These are phyloP conservation scores for Anthoscopus minutus DNA, from an alignment of 2,113 vertebrate genomes.

Conservation along the genomic window DNA sequence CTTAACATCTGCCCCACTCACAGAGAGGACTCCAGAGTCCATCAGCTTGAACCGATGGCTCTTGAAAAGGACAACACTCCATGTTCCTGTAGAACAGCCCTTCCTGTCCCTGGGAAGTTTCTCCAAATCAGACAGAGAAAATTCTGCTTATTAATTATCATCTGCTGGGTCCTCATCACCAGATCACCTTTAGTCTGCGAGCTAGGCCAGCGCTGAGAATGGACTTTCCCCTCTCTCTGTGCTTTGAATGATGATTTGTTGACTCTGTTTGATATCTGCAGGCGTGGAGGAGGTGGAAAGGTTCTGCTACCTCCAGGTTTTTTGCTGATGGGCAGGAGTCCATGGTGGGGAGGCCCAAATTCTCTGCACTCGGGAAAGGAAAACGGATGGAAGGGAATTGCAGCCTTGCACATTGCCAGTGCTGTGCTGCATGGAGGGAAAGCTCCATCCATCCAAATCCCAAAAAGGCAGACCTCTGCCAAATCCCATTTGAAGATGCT, in stretches of 20 bases:
- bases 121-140: background rate
- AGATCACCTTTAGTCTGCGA: background rate
- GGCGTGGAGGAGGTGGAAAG: background rate
- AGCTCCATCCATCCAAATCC: background rate
- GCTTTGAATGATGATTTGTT: background rate
- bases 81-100: background rate
- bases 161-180: background rate
- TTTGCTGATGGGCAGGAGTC: background rate
- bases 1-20: background rate
- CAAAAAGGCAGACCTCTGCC: background rate
- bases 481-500: background rate
- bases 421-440: background rate
- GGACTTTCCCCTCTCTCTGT: fast-evolving
- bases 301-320: background rate
- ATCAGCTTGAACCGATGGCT: background rate
- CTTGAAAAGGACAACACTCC: background rate
- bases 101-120: background rate
- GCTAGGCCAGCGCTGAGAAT: background rate
- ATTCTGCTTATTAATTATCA: background rate
- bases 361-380: background rate
- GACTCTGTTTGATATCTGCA: background rate
- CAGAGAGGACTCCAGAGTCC: background rate
- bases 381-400: background rate
- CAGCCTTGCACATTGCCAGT: background rate
- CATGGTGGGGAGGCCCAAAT: background rate